A percentile compares a stretch with the other conserved stretches of the same genome.
Conservation (phyloP, 2,888 invertebrate genomes). For the Habroteleia sp. region DNA sequence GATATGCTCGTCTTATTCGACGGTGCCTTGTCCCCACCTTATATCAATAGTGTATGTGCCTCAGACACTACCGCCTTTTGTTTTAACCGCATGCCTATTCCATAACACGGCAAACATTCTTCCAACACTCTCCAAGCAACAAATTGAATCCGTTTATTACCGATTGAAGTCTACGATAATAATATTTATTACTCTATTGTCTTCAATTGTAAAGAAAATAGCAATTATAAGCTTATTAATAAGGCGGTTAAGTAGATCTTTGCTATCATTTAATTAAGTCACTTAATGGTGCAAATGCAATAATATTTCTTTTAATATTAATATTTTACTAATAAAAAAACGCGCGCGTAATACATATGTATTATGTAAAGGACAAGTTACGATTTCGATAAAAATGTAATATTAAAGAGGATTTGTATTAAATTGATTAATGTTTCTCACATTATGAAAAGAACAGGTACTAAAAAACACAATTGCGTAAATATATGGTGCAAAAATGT, state of each 20-base stretch:
- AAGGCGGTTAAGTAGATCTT: slow-evolving; percentile 2
- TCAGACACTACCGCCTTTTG: slow-evolving; percentile 60
- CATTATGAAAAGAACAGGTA: too few relatives aligned
- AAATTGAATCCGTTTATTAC: slow-evolving; percentile 43
- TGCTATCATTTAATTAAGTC: neutral
- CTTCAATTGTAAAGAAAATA: neutral
- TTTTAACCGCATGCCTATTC: slow-evolving; percentile 31
- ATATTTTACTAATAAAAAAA: too few relatives aligned
- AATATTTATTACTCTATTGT: slow-evolving; percentile 26
- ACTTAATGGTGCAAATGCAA: too few relatives aligned
- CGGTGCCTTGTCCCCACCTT: slow-evolving; percentile 52
- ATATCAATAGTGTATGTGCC: slow-evolving; percentile 48
- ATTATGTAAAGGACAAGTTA: too few relatives aligned
- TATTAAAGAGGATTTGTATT: too few relatives aligned
- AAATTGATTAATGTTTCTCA: too few relatives aligned
- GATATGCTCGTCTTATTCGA: slow-evolving; percentile 63
- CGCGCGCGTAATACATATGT: too few relatives aligned
- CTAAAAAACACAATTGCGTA: too few relatives aligned
- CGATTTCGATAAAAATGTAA: too few relatives aligned
- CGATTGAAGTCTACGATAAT: slow-evolving; percentile 25
- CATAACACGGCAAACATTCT: slow-evolving; percentile 18
- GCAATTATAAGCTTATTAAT: slow-evolving; percentile 5
- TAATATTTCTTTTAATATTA: too few relatives aligned
- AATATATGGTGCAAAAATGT: too few relatives aligned
- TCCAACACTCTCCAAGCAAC: neutral